Percentiles rank a stretch among this genome's conserved stretches.
Evolutionary conservation across 2,797 vertebrate species (phyloP).

Genomic region (Petrocephalus sullivani): DNA sequence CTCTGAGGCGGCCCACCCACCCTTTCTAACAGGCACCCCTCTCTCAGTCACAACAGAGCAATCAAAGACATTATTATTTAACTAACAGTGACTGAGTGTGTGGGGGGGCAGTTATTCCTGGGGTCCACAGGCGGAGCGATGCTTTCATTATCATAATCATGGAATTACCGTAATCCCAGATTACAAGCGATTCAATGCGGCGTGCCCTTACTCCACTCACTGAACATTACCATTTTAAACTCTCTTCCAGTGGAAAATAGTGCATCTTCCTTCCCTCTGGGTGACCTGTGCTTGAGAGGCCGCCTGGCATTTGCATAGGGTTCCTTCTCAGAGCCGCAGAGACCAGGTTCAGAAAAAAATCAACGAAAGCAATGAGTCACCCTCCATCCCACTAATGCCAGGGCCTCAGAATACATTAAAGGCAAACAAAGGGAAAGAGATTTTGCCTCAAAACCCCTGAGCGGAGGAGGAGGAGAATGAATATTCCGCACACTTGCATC

Average conservation of each 20-base stretch:
- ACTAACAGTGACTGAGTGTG: background rate
- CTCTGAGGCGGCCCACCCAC: background rate
- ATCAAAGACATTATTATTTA: slow-evolving; percentile 4
- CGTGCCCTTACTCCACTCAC: background rate
- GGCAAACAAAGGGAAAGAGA: background rate
- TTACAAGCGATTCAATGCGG: background rate
- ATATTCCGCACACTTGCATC: background rate
- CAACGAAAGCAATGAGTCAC: background rate
- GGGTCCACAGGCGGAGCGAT: background rate
- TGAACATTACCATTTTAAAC: slow-evolving; percentile 3
- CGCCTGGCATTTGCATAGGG: background rate
- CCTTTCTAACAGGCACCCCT: background rate
- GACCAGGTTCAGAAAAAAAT: background rate
- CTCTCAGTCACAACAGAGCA: background rate
- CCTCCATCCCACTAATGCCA: background rate
- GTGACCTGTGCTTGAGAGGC: background rate
- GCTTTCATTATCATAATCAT: slow-evolving; percentile 17
- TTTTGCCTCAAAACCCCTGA: background rate
- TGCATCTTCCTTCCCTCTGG: background rate
- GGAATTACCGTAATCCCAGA: slow-evolving; percentile 21
- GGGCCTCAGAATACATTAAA: slow-evolving; percentile 3
- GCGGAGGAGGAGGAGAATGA: background rate
- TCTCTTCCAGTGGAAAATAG: background rate
- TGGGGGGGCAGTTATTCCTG: background rate
- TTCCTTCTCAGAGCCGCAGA: background rate